Evolutionary conservation across 92 coral and sea anemone species (phyloP).

Genomic region (Bergia sp.): DNA sequence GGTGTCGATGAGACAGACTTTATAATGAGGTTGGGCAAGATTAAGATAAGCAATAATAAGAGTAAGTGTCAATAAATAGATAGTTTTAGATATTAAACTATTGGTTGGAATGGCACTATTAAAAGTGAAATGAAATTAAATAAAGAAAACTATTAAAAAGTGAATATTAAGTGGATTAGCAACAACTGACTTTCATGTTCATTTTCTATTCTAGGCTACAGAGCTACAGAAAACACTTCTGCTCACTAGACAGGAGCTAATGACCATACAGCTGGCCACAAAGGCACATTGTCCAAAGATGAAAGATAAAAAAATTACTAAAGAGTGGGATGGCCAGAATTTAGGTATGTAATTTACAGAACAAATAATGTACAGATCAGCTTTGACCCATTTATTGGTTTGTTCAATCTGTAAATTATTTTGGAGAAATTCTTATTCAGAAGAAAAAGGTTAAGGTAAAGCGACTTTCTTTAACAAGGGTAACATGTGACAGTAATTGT

Average conservation of each 20-base stretch:
- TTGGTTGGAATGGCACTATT: not conserved
- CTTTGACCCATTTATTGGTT: not conserved
- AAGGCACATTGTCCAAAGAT: not conserved
- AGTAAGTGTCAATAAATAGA: not conserved
- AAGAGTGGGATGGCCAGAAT: not conserved
- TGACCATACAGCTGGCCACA: constrained; percentile 19
- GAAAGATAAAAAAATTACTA: not conserved
- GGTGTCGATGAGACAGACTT: not conserved
- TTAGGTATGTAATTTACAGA: not conserved
- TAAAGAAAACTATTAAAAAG: not conserved
- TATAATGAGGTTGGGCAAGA: no score
- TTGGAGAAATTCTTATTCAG: no score
- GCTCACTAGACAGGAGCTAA: constrained; percentile 30
- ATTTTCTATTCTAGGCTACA: not conserved
- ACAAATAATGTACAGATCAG: not conserved
- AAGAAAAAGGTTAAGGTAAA: no score
- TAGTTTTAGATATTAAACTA: no score
- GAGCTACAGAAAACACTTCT: constrained; percentile 24
- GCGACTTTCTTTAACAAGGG: no score
- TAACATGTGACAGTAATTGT: no score
- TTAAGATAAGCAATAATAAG: no score
- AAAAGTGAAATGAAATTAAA: not conserved
- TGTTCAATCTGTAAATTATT: no score
- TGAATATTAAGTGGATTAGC: not conserved
- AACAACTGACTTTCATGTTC: not conserved